Evolutionary conservation across 2,888 invertebrate genomes (phyloP).

Genomic region (Athripsodes cinereus): DNA sequence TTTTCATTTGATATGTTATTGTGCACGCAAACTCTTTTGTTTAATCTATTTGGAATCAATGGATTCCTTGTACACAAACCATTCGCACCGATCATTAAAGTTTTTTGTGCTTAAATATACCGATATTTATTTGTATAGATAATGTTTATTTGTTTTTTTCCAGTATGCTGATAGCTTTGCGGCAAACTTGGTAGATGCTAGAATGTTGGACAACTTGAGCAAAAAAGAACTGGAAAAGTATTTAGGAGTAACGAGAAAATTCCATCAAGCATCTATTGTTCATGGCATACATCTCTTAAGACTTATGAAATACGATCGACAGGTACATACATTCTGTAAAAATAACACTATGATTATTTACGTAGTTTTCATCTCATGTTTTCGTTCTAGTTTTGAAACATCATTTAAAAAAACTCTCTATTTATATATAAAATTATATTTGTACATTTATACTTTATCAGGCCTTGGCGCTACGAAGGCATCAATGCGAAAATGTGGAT

Average conservation of each 20-base stretch:
- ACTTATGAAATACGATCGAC: conserved; percentile 88
- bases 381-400: no score
- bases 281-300: conserved; percentile 89
- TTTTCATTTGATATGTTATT: no score
- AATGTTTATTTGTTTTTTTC: conserved; percentile 23
- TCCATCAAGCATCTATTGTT: conserved; percentile 91
- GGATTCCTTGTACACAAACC: no score
- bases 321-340: conserved; percentile 61
- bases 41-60: no score
- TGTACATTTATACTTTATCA: conserved; percentile 33
- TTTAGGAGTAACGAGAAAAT: conserved; percentile 85
- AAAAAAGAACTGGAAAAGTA: conserved; percentile 93
- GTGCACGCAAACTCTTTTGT: no score
- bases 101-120: no score
- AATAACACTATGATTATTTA: background rate
- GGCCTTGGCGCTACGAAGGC: conserved; percentile 80
- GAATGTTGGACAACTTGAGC: conserved; percentile 87
- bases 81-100: no score
- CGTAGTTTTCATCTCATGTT: no score
- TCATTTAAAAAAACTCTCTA: background rate
- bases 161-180: conserved; percentile 87
- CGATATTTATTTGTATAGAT: no score
- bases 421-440: background rate
- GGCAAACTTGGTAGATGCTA: conserved; percentile 84
- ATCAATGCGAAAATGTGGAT: conserved; percentile 82